Evolutionary conservation across 2,888 invertebrate species (phyloP).

Genomic region (Aphodius granarius): DNA sequence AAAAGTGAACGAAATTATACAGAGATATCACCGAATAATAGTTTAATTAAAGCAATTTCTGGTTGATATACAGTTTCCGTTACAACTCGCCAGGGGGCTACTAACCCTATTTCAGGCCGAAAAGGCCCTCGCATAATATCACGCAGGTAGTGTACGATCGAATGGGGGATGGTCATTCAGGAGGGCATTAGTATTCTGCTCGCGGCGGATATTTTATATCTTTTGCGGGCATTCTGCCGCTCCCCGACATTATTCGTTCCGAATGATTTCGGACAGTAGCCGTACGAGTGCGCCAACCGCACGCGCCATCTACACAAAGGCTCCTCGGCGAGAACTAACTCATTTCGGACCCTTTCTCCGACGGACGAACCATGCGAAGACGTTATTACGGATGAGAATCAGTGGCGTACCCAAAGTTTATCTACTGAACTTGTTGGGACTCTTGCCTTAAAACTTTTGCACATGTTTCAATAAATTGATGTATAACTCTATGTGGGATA

Average conservation of each 20-base stretch:
- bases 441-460: no score
- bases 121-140: background rate
- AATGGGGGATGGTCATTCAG: background rate
- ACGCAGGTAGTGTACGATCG: background rate
- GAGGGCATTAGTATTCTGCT: constrained; percentile 46
- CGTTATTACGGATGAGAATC: background rate
- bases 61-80: background rate
- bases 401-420: background rate
- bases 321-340: constrained; percentile 37
- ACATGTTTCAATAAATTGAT: no score
- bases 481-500: no score
- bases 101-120: background rate
- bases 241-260: constrained; percentile 48
- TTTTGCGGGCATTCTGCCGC: constrained; percentile 50
- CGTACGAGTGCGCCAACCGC: background rate
- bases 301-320: background rate
- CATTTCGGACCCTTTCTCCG: constrained; percentile 42
- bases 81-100: background rate
- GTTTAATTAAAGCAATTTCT: background rate
- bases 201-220: constrained; percentile 52
- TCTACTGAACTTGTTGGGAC: no score
- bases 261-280: constrained; percentile 45
- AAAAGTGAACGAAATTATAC: background rate
- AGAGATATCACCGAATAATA: background rate
- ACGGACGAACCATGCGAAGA: background rate